Base-by-base conservation (phyloP, 2,888 invertebrate species). In the Coremacera marginata region DNA sequence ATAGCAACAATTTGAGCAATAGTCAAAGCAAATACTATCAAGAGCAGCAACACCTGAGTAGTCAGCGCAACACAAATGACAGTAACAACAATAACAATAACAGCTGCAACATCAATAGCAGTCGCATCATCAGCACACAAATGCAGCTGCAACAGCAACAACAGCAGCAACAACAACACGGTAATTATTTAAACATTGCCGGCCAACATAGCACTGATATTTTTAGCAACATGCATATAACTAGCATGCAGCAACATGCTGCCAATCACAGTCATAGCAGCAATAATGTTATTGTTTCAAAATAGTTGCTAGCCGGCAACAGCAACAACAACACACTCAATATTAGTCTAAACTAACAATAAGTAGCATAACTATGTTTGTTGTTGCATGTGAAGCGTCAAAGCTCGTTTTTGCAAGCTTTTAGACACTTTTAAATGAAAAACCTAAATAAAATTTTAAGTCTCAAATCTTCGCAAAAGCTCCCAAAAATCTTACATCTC, bases 271-370 rank as follows among this genome's bases (percentile, higher is more conserved):
- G 73, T 76, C 77, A 76, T 78, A 79, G 71, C 78, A 81, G 57
- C 76, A 81, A 76, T 76, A 82, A 82, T 82, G 83, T 83, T 60
- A 83, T 83, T 79, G 81, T 83, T 80, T 81, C 83, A 78, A 83
- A 83, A 80, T 82, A 80, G 79, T 77, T 76, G 75, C 78, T 3
- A 19, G 14, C 1, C 27, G 71, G 25, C 57, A 68, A 22, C 70
- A 51, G 57, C 55, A 51, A 14, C 74, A 76, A 44, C 77, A 63
- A 22, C 75, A 77, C 3, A 52, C 25, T 60, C 52, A 65, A 22
- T 51, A 52, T 19, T 67, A 55, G 37, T 5, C 34, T 60, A 7
- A 67, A 71, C 27, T 19, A 63, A 34, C 65, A 65, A 55, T 37
- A 27, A 31, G 2, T 34, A n/a, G 65, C 34, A 5, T 31, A 19